These are phyloP conservation scores for Orchesellides sinensis DNA, from an alignment of 2,888 invertebrate species.

Conservation along the genomic window DNA sequence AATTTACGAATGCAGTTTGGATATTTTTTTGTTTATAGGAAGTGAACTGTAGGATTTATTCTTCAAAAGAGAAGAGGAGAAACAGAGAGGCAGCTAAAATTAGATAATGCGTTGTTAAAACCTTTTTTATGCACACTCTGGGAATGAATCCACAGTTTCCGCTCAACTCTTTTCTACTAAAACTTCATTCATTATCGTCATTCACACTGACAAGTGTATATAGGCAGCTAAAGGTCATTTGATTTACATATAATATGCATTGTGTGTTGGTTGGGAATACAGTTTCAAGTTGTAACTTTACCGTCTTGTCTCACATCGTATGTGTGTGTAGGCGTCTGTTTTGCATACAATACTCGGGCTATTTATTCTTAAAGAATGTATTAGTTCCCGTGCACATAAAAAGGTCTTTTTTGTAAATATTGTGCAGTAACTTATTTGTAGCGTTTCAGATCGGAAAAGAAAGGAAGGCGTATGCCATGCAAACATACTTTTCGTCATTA, in stretches of 20 bases:
- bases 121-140: slow-evolving; percentile 1
- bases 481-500: not conserved
- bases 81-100: no score
- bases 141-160: not conserved
- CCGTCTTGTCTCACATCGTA: not conserved
- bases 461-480: not conserved
- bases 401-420: no score
- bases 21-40: slow-evolving; percentile 6
- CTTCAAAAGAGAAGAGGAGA: no score
- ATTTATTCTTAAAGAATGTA: no score
- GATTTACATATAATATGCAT: slow-evolving; percentile 23
- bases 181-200: slow-evolving; percentile 41
- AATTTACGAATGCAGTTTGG: not conserved
- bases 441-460: not conserved
- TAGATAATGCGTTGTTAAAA: slow-evolving; percentile 29
- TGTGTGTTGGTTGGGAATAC: slow-evolving; percentile 6
- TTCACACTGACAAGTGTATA: slow-evolving; percentile 22
- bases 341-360: slow-evolving; percentile 48
- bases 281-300: not conserved
- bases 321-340: slow-evolving; percentile 58
- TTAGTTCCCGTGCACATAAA: not conserved
- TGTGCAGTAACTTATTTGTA: no score
- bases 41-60: no score
- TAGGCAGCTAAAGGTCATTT: slow-evolving; percentile 57
- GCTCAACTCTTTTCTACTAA: slow-evolving; percentile 42